Evolutionary conservation across 1,140 invertebrate species (phyloP).

Genomic region (Sitobion miscanthi): DNA sequence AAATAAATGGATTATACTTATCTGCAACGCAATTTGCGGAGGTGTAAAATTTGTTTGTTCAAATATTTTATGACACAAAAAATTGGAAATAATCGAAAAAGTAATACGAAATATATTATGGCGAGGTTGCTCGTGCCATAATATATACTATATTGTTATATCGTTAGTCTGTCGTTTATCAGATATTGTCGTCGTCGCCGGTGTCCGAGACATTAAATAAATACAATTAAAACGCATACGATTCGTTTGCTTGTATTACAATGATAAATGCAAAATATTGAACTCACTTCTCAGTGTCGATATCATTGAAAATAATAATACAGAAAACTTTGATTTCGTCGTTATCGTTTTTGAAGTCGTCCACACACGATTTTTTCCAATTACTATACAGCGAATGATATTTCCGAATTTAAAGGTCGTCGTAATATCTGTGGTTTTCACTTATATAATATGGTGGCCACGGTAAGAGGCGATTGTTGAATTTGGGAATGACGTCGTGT

Average conservation of each 20-base stretch:
- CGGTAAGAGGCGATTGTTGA: neutral
- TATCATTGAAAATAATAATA: neutral
- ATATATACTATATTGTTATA: neutral
- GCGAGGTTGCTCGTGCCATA: neutral
- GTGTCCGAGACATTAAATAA: neutral
- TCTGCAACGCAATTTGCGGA: neutral
- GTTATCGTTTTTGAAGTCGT: neutral
- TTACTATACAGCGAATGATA: neutral
- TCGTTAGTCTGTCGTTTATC: neutral
- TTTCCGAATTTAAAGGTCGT: neutral
- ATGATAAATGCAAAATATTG: neutral
- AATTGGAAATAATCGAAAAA: neutral
- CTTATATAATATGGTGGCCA: neutral
- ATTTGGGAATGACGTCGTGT: neutral
- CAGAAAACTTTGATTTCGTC: neutral
- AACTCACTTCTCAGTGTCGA: neutral
- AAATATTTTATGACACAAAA: neutral
- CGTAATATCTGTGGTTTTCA: neutral
- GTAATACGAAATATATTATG: neutral
- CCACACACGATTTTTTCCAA: neutral
- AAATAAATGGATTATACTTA: neutral
- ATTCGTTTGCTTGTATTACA: neutral
- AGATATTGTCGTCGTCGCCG: neutral
- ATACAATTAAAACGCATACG: constrained; percentile 1
- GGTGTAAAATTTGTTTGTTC: neutral